A percentile compares a stretch with the other conserved stretches of the same genome.
These are phyloP conservation scores for Drosophila rhopaloa DNA, from an alignment of 1,140 invertebrate species.

Conservation along the genomic window DNA sequence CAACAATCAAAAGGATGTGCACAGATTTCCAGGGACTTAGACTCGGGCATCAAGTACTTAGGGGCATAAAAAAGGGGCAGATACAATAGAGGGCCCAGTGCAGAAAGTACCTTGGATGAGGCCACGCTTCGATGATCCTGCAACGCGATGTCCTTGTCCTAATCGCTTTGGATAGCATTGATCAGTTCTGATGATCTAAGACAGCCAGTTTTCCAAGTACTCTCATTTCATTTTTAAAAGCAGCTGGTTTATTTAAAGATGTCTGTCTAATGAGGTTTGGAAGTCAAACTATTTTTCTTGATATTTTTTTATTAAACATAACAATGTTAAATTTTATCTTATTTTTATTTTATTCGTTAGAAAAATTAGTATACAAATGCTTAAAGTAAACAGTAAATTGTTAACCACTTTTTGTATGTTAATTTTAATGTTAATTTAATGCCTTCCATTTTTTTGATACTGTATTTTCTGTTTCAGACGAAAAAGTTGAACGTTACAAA, in stretches of 20 bases:
- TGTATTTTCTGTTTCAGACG: too few species aligned
- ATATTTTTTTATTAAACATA: too few species aligned
- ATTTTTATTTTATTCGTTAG: too few species aligned
- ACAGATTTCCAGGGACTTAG: slow-evolving; percentile 64
- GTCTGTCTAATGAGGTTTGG: slow-evolving; percentile 13
- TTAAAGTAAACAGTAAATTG: too few species aligned
- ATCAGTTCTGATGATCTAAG: slow-evolving; percentile 15
- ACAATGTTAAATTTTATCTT: too few species aligned
- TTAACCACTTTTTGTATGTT: too few species aligned
- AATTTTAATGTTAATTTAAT: too few species aligned
- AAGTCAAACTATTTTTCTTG: background rate
- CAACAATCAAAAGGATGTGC: slow-evolving; percentile 74
- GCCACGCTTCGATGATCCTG: slow-evolving; percentile 62
- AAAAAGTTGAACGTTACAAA: too few species aligned
- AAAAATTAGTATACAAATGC: too few species aligned
- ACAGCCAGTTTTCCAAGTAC: background rate
- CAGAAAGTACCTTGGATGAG: slow-evolving; percentile 51
- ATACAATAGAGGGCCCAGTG: slow-evolving; percentile 33
- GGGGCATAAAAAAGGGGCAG: slow-evolving; percentile 30
- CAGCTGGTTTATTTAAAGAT: slow-evolving; percentile 24
- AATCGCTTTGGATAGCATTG: slow-evolving; percentile 44
- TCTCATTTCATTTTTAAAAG: background rate
- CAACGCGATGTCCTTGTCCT: slow-evolving; percentile 44
- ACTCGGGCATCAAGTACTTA: slow-evolving; percentile 75
- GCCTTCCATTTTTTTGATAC: too few species aligned